These are phyloP conservation scores for Spilosoma lubricipeda DNA, from an alignment of 2,888 invertebrate species.

Conservation along the genomic window DNA sequence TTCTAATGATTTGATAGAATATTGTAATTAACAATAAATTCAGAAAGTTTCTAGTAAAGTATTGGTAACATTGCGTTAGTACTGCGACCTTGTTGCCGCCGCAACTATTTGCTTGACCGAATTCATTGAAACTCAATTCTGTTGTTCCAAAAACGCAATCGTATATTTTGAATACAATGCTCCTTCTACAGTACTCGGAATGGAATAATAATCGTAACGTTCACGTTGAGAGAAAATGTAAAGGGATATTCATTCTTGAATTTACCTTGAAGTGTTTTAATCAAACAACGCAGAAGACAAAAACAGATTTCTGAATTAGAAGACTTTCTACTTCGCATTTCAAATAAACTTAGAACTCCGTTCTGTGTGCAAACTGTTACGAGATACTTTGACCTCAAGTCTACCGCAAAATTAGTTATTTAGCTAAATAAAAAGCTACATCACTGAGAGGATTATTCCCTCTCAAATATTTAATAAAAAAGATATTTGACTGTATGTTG, in stretches of 20 bases:
- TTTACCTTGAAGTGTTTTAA: slow-evolving; percentile 23
- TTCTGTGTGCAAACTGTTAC: slow-evolving; percentile 36
- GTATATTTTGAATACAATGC: slow-evolving; percentile 51
- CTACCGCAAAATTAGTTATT: slow-evolving; percentile 36
- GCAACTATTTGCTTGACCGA: slow-evolving; percentile 68
- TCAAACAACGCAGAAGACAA: slow-evolving; percentile 30
- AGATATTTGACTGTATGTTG: slow-evolving; percentile 5
- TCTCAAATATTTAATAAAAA: too few species aligned
- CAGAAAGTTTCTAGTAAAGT: slow-evolving; percentile 55
- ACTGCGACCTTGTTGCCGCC: slow-evolving; percentile 62
- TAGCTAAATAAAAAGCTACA: slow-evolving; percentile 28
- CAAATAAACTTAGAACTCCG: slow-evolving; percentile 36
- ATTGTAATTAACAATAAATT: slow-evolving; percentile 50
- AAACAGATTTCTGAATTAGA: background rate
- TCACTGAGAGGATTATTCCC: background rate
- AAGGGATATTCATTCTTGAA: slow-evolving; percentile 16
- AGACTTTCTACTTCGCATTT: slow-evolving; percentile 45
- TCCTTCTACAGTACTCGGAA: slow-evolving; percentile 31
- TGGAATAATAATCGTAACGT: slow-evolving; percentile 27
- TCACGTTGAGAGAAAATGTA: slow-evolving; percentile 1
- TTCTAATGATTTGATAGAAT: slow-evolving; percentile 28
- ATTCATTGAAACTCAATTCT: slow-evolving; percentile 64
- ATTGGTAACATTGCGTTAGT: slow-evolving; percentile 63
- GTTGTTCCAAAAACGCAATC: slow-evolving; percentile 56
- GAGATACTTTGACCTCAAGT: slow-evolving; percentile 35